phyloP scores from a whole-genome alignment of 2,113 vertebrate genomes.

The Pyrgilauda ruficollis region DNA sequence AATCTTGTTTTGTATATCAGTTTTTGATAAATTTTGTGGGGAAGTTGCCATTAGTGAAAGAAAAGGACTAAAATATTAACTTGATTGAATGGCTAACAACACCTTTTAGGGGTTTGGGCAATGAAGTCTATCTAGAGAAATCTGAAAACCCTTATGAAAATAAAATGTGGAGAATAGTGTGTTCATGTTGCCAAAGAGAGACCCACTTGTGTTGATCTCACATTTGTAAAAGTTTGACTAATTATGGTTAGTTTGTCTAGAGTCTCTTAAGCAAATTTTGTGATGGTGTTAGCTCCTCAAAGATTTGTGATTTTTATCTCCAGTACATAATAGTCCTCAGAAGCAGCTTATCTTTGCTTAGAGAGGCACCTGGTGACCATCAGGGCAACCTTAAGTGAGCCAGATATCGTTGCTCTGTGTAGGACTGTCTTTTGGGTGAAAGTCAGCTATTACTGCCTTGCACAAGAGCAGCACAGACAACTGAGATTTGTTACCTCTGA shows the following conservation, averaged over 20 bases:
- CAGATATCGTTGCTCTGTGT: not conserved
- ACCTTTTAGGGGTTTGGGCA: not conserved
- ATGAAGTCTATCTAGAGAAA: not conserved
- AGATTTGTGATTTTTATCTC: not conserved
- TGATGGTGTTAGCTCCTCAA: not conserved
- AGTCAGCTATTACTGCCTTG: not conserved
- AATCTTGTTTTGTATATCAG: not conserved
- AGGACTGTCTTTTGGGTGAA: not conserved
- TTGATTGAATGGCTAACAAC: not conserved
- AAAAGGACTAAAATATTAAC: not conserved
- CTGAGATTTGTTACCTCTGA: not conserved
- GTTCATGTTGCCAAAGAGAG: not conserved
- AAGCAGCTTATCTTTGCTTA: not conserved
- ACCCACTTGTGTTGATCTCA: not conserved
- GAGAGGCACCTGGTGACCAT: not conserved
- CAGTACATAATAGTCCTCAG: not conserved
- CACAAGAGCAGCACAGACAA: not conserved
- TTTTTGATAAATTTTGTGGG: not conserved
- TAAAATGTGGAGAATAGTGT: not conserved
- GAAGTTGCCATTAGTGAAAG: not conserved
- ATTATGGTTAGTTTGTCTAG: not conserved
- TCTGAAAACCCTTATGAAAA: not conserved
- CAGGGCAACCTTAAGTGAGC: not conserved
- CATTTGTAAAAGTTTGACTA: not conserved
- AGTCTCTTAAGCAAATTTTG: not conserved